Percentiles rank a stretch among this genome's conserved stretches.
phyloP scores from a whole-genome alignment of 2,797 vertebrate genomes.

The Allenopithecus nigroviridis region DNA sequence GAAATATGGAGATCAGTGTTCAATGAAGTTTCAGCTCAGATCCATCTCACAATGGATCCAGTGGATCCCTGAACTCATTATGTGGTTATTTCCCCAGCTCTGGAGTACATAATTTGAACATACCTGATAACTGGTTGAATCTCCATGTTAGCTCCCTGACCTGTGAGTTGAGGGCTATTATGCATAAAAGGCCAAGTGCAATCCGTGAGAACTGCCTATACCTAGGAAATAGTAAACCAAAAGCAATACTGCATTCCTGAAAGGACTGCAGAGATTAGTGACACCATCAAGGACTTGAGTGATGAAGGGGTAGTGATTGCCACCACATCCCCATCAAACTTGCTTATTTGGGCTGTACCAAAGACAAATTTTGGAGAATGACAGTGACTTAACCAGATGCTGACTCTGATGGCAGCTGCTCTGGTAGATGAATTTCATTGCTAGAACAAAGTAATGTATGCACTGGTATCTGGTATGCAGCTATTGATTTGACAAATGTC shows the following conservation, averaged over 20 bases:
- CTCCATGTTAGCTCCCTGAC: background rate
- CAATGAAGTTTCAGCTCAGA: background rate
- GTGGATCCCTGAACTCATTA: background rate
- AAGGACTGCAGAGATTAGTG: background rate
- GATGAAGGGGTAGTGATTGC: background rate
- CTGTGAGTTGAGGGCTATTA: background rate
- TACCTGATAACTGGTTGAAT: background rate
- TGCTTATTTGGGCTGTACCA: background rate
- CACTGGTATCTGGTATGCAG: background rate
- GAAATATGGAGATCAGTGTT: background rate
- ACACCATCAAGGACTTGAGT: background rate
- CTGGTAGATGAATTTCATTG: background rate
- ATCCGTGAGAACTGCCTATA: background rate
- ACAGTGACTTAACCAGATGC: background rate
- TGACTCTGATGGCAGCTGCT: background rate
- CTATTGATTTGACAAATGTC: background rate
- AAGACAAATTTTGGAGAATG: background rate
- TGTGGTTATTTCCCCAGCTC: background rate
- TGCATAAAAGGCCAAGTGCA: background rate
- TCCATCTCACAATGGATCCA: background rate
- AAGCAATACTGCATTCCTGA: background rate
- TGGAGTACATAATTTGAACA: background rate
- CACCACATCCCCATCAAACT: background rate
- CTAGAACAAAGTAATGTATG: background rate
- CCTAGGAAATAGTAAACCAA: background rate